Evolutionary conservation across 2,888 invertebrate genomes (phyloP), one percentile per base, ranked within the genome.

Genomic region (Ryuthela nishihirai): DNA sequence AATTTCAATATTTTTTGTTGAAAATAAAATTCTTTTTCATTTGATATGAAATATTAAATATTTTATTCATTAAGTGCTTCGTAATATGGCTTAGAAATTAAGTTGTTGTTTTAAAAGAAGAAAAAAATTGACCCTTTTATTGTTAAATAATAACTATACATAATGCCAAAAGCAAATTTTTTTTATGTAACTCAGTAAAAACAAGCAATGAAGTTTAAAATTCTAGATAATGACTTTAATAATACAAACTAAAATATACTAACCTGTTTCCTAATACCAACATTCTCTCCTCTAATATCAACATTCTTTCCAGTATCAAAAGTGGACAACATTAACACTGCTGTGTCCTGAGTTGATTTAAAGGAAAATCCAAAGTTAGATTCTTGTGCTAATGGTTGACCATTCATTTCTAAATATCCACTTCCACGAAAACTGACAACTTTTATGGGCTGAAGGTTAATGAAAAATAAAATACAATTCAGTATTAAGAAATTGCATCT

Each of bases 361-460:
- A 92, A 90, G 3, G 88, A 84, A 55, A 91, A 80, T 0, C 86
- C 86, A 3, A 89, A 75, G 3, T 83, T 81, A 0, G 85, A 82
- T 25, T 60, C 54, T 38, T 50, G 35, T 0, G 81, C 80, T 6
- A 89, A 72, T 0, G 81, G 76, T 12, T 83, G 83, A 0, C 86
- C 82, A 0, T 83, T 77, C 25, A 91, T 75, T 71, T 89, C 87
- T 36, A 91, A 75, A 72, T 82, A 89, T 4, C 93, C 93, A 25
- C 82, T 78, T 4, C 90, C 90, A 67, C 83, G 82, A 66, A 90
- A 85, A 62, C 88, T 86, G 24, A 85, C 87, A 48, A 85, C 83
- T 50, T 79, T 80, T 40, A 82, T 74, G 2, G 78, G 78, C 83
- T 84, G 74, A 12, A 44, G 25, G n/a, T 24, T n/a, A 41, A 41